phyloP scores from a whole-genome alignment of 2,113 vertebrate genomes.

The Panthera leo region DNA sequence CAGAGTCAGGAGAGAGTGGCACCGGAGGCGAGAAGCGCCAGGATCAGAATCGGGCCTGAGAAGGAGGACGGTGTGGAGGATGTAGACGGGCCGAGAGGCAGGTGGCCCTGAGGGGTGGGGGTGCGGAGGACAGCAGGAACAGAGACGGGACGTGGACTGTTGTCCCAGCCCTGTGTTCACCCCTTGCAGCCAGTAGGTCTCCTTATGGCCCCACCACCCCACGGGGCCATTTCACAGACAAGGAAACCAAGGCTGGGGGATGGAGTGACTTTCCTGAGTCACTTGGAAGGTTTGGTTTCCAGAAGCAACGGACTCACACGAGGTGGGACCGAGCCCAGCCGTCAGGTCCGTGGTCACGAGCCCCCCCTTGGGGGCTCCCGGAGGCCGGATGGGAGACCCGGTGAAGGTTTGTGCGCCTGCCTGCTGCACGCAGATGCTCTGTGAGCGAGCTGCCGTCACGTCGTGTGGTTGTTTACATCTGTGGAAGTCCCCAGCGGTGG shows the following conservation, averaged over 20 bases:
- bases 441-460: fast-evolving
- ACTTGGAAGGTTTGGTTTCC: neutral
- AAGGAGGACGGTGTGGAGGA: neutral
- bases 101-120: too few relatives aligned
- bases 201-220: neutral
- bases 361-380: neutral
- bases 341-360: fast-evolving
- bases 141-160: neutral
- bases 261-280: neutral
- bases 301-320: neutral
- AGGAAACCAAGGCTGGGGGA: neutral
- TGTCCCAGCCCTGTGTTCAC: neutral
- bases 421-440: too few relatives aligned
- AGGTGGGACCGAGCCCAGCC: neutral
- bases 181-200: neutral
- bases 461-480: neutral
- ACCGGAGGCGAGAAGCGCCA: neutral
- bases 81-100: neutral
- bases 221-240: neutral
- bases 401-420: neutral
- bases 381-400: neutral
- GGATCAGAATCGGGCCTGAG: neutral
- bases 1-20: neutral
- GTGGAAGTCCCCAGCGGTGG: neutral
- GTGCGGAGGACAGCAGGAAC: neutral